Evolutionary conservation across 2,797 vertebrate genomes (phyloP).

Genomic region (Lepidocolaptes lacrymiger): DNA sequence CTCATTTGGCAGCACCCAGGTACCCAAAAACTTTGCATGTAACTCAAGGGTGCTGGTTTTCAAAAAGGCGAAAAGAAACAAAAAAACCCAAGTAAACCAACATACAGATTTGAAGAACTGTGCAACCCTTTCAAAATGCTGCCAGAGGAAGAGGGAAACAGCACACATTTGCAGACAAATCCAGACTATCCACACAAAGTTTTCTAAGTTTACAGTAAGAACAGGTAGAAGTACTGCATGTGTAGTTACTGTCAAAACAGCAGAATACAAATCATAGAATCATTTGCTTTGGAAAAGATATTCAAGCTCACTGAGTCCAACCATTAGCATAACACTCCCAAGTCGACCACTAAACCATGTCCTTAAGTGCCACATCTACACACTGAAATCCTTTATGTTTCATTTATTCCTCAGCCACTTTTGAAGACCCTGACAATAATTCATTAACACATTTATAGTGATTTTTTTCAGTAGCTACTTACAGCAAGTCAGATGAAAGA

Average conservation of each 20-base stretch:
- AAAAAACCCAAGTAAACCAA: not conserved
- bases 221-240: not conserved
- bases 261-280: not conserved
- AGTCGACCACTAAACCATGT: not conserved
- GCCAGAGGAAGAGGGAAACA: not conserved
- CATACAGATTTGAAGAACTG: not conserved
- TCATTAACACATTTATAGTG: not conserved
- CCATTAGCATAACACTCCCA: not conserved
- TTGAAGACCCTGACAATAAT: not conserved
- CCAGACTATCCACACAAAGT: not conserved
- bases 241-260: not conserved
- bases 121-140: not conserved
- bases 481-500: not conserved
- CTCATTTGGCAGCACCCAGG: not conserved
- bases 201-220: not conserved
- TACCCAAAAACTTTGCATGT: not conserved
- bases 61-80: accelerated
- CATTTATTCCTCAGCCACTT: not conserved
- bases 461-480: not conserved
- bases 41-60: not conserved
- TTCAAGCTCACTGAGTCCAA: not conserved
- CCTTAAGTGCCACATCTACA: not conserved
- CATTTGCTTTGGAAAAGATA: not conserved
- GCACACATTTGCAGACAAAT: not conserved
- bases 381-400: not conserved